These are phyloP conservation scores for Canis aureus DNA, from an alignment of 2,113 vertebrate species.

Conservation along the genomic window DNA sequence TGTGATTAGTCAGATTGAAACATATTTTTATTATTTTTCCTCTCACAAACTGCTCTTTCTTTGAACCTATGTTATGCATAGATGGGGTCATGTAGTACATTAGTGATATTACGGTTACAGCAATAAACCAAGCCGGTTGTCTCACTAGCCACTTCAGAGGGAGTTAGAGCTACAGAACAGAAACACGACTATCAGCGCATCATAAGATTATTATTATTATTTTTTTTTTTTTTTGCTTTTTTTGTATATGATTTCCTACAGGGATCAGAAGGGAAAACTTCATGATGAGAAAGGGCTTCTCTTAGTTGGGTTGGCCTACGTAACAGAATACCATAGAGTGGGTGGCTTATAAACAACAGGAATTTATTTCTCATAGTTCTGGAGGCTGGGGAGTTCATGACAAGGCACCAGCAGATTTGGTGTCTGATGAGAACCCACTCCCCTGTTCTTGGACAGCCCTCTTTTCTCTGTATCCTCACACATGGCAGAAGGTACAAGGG, in stretches of 20 bases:
- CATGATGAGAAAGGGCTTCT: neutral
- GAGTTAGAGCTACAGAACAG: neutral
- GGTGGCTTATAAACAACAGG: neutral
- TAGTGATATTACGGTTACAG: neutral
- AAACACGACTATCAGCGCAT: neutral
- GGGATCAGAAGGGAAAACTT: neutral
- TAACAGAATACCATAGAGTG: neutral
- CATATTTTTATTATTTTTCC: neutral
- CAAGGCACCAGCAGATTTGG: neutral
- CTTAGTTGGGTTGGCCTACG: neutral
- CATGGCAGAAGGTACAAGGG: too few relatives aligned
- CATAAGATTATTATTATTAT: neutral
- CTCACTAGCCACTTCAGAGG: neutral
- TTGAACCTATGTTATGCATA: neutral
- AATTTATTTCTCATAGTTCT: neutral
- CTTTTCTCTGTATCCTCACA: neutral
- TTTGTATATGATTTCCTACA: neutral
- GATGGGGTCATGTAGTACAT: too few relatives aligned
- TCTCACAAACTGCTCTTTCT: neutral
- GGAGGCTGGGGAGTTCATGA: neutral
- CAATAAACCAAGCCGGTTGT: neutral
- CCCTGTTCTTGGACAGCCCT: neutral
- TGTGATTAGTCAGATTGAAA: neutral
- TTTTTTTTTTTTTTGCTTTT: neutral
- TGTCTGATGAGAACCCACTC: neutral